Base-by-base conservation (phyloP, 2,797 vertebrate species). In the Siniperca scherzeri region DNA sequence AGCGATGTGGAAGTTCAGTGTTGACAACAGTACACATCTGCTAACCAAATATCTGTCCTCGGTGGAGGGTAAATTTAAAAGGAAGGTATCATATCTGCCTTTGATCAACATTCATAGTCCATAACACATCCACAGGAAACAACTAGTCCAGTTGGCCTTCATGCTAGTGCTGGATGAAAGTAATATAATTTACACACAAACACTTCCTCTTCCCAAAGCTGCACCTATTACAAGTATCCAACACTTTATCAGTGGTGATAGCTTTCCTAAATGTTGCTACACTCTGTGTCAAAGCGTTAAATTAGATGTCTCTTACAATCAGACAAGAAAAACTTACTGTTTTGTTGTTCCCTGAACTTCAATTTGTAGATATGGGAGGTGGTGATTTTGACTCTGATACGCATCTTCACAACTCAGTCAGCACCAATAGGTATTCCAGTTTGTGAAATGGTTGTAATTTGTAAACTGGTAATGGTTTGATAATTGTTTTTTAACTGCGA, bases 241-340 rank as follows among this genome's bases (percentile, higher is more conserved):
- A 64, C 59, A 53, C 44, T 82, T 84, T 57, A 81, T 76, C 81
- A 68, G 66, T 30, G 62, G 62, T 55, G 76, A 86, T 30, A 60
- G 77, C 70, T 79, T 52, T 42, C 17, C 55, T 71, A 82, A 75
- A 82, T 64, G 55, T 56, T 74, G 57, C 66, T 71, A 44, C 33
- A 40, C 36, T 75, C 76, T 7, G 70, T 74, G 77, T 76, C 73
- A 78, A 40, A 74, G 48, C 11, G 17, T 71, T 76, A 87, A 86
- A 85, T 86, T 74, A 87, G 60, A 80, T 70, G 81, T 78, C 85
- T 86, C 76, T 62, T 80, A 64, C 64, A 82, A 88, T 85, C 80
- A 89, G 79, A 79, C 44, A 44, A 80, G 69, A 66, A 80, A n/a
- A 73, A 48, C 16, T 74, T 19, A 42, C 78, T 53, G 70, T 73